Evolutionary conservation across 2,113 vertebrate species (phyloP), one percentile per base, ranked within the genome.

Genomic region (Mastomys coucha): DNA sequence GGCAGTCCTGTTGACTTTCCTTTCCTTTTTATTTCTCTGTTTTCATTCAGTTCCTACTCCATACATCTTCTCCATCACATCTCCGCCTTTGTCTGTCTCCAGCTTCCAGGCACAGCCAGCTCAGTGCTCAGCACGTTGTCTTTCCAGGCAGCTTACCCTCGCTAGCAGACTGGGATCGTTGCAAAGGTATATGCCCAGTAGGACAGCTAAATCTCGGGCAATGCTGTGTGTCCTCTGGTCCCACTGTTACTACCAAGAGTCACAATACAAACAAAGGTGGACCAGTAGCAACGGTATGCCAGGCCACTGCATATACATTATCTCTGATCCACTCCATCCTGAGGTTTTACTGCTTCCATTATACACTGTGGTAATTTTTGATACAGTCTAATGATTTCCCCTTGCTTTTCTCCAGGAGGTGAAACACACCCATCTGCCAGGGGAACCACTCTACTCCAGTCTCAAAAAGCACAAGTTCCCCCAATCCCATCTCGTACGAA

Each of bases 371-470:
- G 28, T 80, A 58, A 93, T 80, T 84, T 45, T 77, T 65, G 67
- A 92, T 72, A 51, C 39, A 91, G 53, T 88, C 76, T 89, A 72
- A 95, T 96, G 9, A 76, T 49, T 93, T 85, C 65, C 80, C 39
- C 20, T 22, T 31, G 86, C 51, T 96, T 63, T 88, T 67, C 26
- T 91, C 78, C 94, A 96, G 91, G 92, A 20, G 60, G 31, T 36
- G 31, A 88, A 91, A 80, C 14, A 78, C 11, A 88, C 11, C 14
- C 51, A 69, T 77, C 91, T 73, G 89, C 69, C 22, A 89, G 60
- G 51, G 26, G 14, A 60, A 63, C 78, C 51, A 39, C 22, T 91
- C 8, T 24, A 78, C 12, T 36, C 31, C 56, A 84, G 49, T 58
- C 73, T 93, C 77, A 65, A 85, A 91, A 89, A 84, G 53, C 56